Percentiles rank a stretch among this genome's conserved stretches.
Evolutionary conservation across 2,888 invertebrate genomes (phyloP).

Genomic region (Spatulosminthurus flaviceps): DNA sequence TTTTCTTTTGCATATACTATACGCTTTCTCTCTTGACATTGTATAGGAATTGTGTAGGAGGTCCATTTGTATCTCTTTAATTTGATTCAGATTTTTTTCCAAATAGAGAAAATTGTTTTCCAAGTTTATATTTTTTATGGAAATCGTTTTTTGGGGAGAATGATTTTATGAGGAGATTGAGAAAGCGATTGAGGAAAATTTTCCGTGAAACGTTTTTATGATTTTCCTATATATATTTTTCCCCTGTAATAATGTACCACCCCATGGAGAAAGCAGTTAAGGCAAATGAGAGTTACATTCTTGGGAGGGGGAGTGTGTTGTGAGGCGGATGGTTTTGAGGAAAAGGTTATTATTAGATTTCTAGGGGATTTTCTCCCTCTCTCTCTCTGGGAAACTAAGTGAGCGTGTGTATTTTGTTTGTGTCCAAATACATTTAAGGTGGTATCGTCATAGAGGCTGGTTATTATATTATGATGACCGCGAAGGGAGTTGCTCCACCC

Average conservation of each 20-base stretch:
- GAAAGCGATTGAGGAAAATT: too few species aligned
- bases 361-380: too few species aligned
- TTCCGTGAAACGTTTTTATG: too few species aligned
- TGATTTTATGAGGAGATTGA: not conserved
- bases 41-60: not conserved
- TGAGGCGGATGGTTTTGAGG: too few species aligned
- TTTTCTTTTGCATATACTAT: not conserved
- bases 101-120: too few species aligned
- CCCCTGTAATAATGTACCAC: too few species aligned
- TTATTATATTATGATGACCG: slow-evolving; percentile 27
- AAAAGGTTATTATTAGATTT: too few species aligned
- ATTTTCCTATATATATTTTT: too few species aligned
- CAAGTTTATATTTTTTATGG: too few species aligned
- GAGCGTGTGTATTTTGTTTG: slow-evolving; percentile 11
- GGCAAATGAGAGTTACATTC: not conserved
- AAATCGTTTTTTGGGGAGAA: not conserved
- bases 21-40: not conserved
- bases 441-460: not conserved
- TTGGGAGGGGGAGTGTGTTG: not conserved
- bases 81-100: not conserved
- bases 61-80: slow-evolving; percentile 9
- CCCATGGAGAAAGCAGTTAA: not conserved
- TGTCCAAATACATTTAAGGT: slow-evolving; percentile 33
- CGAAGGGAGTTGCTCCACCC: not conserved
- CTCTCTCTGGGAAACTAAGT: too few species aligned